phyloP scores from a whole-genome alignment of 2,888 invertebrate genomes.

The Eilema sororculum region DNA sequence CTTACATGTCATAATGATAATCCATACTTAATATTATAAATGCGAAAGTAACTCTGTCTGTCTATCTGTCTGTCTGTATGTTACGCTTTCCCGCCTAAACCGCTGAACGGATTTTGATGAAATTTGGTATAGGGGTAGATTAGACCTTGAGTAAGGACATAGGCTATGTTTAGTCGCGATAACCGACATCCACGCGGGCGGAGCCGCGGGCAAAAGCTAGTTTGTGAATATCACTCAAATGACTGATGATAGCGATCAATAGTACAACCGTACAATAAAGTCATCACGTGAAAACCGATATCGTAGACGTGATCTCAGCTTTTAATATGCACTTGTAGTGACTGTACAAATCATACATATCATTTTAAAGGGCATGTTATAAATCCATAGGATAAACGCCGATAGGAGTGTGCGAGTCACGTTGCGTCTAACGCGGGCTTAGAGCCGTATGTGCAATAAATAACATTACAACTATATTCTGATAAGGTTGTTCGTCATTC shows the following conservation, averaged over 20 bases:
- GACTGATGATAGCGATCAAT: not conserved
- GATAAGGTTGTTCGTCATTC: not conserved
- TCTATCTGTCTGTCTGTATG: too few relatives aligned
- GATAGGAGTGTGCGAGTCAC: constrained; percentile 3
- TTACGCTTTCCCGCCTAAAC: too few relatives aligned
- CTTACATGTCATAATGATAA: not conserved
- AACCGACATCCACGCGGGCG: too few relatives aligned
- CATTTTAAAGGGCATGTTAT: not conserved
- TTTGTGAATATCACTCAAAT: not conserved
- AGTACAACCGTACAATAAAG: not conserved
- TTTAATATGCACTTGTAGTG: not conserved
- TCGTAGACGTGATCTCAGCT: not conserved
- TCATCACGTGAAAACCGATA: not conserved
- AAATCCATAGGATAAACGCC: not conserved
- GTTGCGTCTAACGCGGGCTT: constrained; percentile 1
- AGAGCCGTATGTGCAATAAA: not conserved
- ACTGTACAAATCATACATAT: constrained; percentile 2
- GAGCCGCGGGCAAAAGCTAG: too few relatives aligned
- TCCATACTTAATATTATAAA: too few relatives aligned
- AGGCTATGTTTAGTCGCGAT: too few relatives aligned
- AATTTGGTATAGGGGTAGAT: too few relatives aligned
- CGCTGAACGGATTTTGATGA: too few relatives aligned
- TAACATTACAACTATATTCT: not conserved
- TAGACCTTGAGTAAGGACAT: too few relatives aligned
- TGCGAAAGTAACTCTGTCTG: too few relatives aligned